Base-by-base conservation (phyloP, 2,113 vertebrate species). In the Bubo blakistoni region DNA sequence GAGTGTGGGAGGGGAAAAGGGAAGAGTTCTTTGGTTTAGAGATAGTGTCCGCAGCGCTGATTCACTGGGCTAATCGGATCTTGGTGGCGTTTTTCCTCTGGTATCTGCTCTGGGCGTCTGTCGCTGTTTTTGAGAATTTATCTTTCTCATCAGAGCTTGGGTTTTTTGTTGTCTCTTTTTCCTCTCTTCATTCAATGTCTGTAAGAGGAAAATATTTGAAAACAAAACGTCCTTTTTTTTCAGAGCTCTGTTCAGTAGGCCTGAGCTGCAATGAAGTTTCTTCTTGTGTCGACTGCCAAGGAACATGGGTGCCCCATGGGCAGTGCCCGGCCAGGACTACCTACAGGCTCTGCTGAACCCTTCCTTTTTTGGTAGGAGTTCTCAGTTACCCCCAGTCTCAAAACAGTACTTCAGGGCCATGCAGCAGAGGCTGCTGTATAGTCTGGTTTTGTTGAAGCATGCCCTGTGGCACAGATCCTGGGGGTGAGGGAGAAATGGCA, bases 41-140 rank as follows among this genome's bases (percentile, higher is more conserved):
- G 96, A 98, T 97, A 98, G 58, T 47, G 86, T 95, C 89, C 36
- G 1, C 89, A 88, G 86, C 20, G 90, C 90, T 97, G 96, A 96
- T 97, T 97, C 97, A 96, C 89, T 18, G 81, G 42, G 81, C 79
- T 97, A 97, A 97, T 97, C 96, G 83, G 81, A 94, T 96, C 94
- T 91, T 22, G 59, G 89, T 95, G 92, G 86, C 42, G 0, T 93
- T 98, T 95, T 83, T 58, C 84, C 77, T 87, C 92, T 5, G 17
- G 54, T 97, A 97, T 98, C 97, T 98, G 73, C 74, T 74, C 44
- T 63, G 91, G 44, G 62, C 21, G 73, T 95, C 96, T 97, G 97
- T 93, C 92, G 49, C 58, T 94, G 92, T 46, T 95, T 95, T 97
- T 91, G 62, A 95, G 88, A 95, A 90, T 93, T 97, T 97, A 97